These are phyloP conservation scores for Arvicanthis niloticus DNA, from an alignment of 2,113 vertebrate genomes.

Conservation along the genomic window DNA sequence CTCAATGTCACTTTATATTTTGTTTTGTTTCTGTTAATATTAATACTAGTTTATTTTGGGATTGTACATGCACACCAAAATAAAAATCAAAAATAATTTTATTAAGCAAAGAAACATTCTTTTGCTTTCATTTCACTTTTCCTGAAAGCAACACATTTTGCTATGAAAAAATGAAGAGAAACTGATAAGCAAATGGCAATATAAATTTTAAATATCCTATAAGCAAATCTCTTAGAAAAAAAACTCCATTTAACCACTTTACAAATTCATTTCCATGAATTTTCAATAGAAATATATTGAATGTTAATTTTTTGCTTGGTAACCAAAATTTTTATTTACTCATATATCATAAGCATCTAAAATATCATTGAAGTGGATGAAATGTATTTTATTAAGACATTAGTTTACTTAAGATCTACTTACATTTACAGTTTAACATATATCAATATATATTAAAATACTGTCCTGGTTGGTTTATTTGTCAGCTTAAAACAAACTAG, in stretches of 20 bases:
- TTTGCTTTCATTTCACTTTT: constrained; percentile 27
- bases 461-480: neutral
- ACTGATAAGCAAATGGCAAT: constrained; percentile 7
- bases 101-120: constrained; percentile 16
- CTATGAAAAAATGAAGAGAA: neutral
- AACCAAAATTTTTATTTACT: neutral
- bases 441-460: neutral
- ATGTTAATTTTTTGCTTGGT: neutral
- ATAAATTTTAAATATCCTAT: constrained; percentile 39
- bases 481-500: neutral
- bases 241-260: neutral
- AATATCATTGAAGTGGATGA: neutral
- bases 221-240: neutral
- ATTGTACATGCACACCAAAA: neutral
- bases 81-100: neutral
- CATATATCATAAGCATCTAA: neutral
- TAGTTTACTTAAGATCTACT: neutral
- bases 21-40: neutral
- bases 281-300: constrained; percentile 1
- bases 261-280: constrained; percentile 9
- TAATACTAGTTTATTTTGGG: neutral
- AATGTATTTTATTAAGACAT: neutral
- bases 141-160: constrained; percentile 13
- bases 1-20: neutral
- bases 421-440: neutral